Base-by-base conservation (phyloP, 2,888 invertebrate species). In the Zaprionus lineosus region DNA sequence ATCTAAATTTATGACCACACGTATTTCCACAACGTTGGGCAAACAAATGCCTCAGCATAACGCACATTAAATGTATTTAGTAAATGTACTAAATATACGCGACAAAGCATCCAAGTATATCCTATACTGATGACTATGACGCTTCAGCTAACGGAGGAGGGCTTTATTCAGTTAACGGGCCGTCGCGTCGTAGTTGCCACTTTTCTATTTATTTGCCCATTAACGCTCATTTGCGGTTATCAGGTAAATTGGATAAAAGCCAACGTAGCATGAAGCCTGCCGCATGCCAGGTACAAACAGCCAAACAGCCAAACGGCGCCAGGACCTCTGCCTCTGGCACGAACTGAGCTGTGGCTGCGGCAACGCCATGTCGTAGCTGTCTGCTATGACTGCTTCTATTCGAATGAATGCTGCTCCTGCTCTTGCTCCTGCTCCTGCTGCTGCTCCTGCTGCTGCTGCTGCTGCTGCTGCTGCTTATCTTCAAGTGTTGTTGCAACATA, bases 211-310 rank as follows among this genome's bases (percentile, higher is more conserved):
- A 81, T 84, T 81, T 81, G 81, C 55, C 81, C 84, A 81, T 81
- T 81, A 81, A 81, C 81, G 81, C 84, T 81, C 81, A 81, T 81
- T 81, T 81, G 81, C 68, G 84, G 81, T 81, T 81, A 81, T 81
- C 81, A 81, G 84, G 82, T 81, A 84, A 81, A 81, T 81, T 81
- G 81, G 81, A 81, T 81, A 84, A 84, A 81, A 81, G 84, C 82
- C 84, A 81, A 78, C 81, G 78, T 81, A 69, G 77, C 81, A 84
- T 81, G 84, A 81, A 82, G 71, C 59, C 53, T 29, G 66, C 53
- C 50, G 55, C 72, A 61, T 44, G 63, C 31, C 66, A 66, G 37
- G 48, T 53, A 40, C 56, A 52, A 43, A 37, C 43, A 36, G 3
- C 21, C 26, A 8, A 21, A 5, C 26, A 12, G 14, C 21, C 24